Conservation (phyloP, 2,113 vertebrate genomes). For the Malurus alboscapulatus region DNA sequence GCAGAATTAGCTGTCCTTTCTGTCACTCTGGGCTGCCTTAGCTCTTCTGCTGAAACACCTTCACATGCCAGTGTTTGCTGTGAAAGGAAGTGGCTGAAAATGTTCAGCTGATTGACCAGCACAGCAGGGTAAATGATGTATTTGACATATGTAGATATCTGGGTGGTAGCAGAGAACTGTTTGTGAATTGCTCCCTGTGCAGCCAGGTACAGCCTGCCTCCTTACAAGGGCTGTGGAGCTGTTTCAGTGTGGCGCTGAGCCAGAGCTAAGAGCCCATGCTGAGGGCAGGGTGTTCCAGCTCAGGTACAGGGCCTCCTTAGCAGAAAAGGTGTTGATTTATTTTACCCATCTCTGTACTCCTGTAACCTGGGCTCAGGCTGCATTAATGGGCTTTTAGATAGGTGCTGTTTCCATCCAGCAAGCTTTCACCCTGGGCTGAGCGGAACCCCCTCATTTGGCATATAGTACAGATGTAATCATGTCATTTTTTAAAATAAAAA, state of each 20-base stretch:
- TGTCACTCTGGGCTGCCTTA: background rate
- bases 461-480: background rate
- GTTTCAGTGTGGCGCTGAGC: accelerated
- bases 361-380: background rate
- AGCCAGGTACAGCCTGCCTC: background rate
- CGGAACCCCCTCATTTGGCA: background rate
- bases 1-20: background rate
- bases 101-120: background rate
- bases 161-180: background rate
- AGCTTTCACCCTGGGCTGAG: background rate
- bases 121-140: background rate
- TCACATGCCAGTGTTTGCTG: background rate
- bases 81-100: background rate
- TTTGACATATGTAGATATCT: background rate
- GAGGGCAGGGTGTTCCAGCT: background rate
- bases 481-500: background rate
- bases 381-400: background rate
- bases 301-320: accelerated
- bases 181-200: background rate
- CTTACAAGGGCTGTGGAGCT: accelerated
- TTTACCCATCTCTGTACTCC: background rate
- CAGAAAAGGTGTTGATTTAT: background rate
- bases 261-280: accelerated
- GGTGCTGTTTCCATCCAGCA: background rate
- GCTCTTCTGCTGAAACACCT: background rate